Base-by-base conservation (phyloP, 2,888 invertebrate genomes). In the Lithosia quadra region DNA sequence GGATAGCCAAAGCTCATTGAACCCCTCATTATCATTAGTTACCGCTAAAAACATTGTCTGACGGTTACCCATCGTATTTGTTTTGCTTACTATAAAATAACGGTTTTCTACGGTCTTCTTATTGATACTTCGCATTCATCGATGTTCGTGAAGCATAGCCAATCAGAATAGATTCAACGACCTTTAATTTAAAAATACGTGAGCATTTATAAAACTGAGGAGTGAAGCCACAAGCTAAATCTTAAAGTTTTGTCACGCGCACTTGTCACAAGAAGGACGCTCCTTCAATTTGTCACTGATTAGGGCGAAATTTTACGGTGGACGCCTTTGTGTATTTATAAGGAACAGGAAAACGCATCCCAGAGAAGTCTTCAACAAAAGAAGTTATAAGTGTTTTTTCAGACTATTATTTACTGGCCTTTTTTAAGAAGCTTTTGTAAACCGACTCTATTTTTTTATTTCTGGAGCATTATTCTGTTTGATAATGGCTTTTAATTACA, bases 201-300 rank as follows among this genome's bases (percentile, higher is more conserved):
- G 49, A 49, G 49, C 49, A n/a, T 49, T 49, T 49, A n/a, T 49
- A 49, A 49, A 49, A 49, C 49, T 39, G 36, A 39, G 8, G 24
- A 10, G 9, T 15, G 22, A 36, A 36, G 21, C 22, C 39, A 24
- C 39, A 39, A 24, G 39, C 67, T 28, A 64, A 43, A 63, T 63
- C 67, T 66, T 18, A 60, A 66, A 69, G 69, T 76, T 63, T 36
- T 39, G 57, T 71, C 57, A 56, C 61, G 68, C 67, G 28, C 59
- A 1, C 13, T 43, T 57, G 49, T 71, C 36, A 56, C 53, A 55
- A 59, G 63, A 9, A 69, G 59, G 57, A 36, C 36, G 67, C 68
- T 58, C n/a, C 58, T 68, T 60, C 64, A 73, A 76, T 69, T 76
- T 71, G 57, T 71, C 62, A 68, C 63, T 68, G 67, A 64, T 79